Evolutionary conservation across 2,888 invertebrate species (phyloP).

Genomic region (Cremastinae sp.): DNA sequence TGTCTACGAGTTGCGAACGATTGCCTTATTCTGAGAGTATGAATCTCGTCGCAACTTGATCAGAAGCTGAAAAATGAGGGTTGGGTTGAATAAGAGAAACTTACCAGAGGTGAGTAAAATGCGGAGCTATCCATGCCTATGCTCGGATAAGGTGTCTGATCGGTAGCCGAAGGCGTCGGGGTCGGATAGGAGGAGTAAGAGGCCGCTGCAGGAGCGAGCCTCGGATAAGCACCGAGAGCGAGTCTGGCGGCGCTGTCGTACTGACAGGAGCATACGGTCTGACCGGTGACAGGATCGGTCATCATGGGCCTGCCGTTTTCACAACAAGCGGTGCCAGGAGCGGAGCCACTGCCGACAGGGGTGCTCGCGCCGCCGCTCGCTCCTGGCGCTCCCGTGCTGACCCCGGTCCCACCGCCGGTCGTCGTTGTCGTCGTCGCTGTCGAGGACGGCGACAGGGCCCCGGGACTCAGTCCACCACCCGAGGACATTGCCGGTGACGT

Average conservation of each 20-base stretch:
- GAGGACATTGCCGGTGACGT: slow-evolving; percentile 88
- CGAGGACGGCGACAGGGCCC: slow-evolving; percentile 84
- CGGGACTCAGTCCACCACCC: slow-evolving; percentile 88
- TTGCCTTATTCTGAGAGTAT: neutral
- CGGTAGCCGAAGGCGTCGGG: slow-evolving; percentile 93
- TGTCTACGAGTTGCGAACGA: neutral
- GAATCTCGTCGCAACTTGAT: neutral
- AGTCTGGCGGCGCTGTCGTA: slow-evolving; percentile 92
- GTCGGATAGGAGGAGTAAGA: slow-evolving; percentile 91
- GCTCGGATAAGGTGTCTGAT: slow-evolving; percentile 95
- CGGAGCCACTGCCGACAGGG: slow-evolving; percentile 81
- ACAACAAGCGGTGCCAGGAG: slow-evolving; percentile 85
- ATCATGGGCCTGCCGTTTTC: slow-evolving; percentile 95
- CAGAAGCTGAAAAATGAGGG: too few relatives aligned
- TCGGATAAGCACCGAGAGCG: slow-evolving; percentile 90
- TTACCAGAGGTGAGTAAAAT: slow-evolving; percentile 97
- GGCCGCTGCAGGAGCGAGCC: slow-evolving; percentile 86
- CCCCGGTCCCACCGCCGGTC: slow-evolving; percentile 70
- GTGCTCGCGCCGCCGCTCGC: slow-evolving; percentile 80
- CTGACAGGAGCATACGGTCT: slow-evolving; percentile 96
- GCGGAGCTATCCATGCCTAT: slow-evolving; percentile 96
- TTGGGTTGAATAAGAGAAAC: slow-evolving; percentile 79
- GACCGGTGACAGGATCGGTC: slow-evolving; percentile 95
- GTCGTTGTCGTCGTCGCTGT: slow-evolving; percentile 79
- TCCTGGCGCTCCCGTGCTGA: slow-evolving; percentile 69